Percentiles rank a stretch among this genome's conserved stretches.
Evolutionary conservation across 2,888 invertebrate genomes (phyloP).

Genomic region (Drosophila macrospina): DNA sequence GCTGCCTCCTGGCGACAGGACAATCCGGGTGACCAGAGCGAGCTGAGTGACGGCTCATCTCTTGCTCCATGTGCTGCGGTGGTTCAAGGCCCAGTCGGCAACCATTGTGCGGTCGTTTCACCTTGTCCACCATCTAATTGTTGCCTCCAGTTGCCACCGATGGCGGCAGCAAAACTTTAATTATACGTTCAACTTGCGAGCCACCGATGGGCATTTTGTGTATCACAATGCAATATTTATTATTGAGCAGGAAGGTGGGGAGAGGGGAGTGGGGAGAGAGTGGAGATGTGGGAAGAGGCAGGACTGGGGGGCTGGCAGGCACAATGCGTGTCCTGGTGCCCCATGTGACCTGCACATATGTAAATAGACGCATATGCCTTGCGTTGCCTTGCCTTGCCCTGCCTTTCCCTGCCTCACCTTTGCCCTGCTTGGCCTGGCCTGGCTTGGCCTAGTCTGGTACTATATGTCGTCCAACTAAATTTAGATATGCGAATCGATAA

Average conservation of each 20-base stretch:
- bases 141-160: slow-evolving; percentile 41
- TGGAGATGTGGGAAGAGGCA: neutral
- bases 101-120: slow-evolving; percentile 50
- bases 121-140: slow-evolving; percentile 59
- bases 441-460: slow-evolving; percentile 12
- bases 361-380: slow-evolving; percentile 32
- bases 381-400: neutral
- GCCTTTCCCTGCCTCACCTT: slow-evolving; percentile 1
- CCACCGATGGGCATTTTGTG: slow-evolving; percentile 49
- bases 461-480: slow-evolving; percentile 69
- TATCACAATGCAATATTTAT: slow-evolving; percentile 74
- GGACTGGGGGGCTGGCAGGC: slow-evolving; percentile 12
- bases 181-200: slow-evolving; percentile 46
- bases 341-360: slow-evolving; percentile 44
- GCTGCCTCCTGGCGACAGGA: slow-evolving; percentile 34
- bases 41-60: slow-evolving; percentile 4
- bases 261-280: no score
- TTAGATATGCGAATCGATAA: slow-evolving; percentile 71
- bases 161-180: slow-evolving; percentile 55
- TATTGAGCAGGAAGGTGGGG: slow-evolving; percentile 19
- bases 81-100: slow-evolving; percentile 55
- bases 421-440: neutral
- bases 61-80: neutral
- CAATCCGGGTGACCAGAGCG: slow-evolving; percentile 9
- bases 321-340: slow-evolving; percentile 30